Evolutionary conservation across 2,113 vertebrate genomes (phyloP), one percentile per base, ranked within the genome.

Genomic region (Mellivora capensis): DNA sequence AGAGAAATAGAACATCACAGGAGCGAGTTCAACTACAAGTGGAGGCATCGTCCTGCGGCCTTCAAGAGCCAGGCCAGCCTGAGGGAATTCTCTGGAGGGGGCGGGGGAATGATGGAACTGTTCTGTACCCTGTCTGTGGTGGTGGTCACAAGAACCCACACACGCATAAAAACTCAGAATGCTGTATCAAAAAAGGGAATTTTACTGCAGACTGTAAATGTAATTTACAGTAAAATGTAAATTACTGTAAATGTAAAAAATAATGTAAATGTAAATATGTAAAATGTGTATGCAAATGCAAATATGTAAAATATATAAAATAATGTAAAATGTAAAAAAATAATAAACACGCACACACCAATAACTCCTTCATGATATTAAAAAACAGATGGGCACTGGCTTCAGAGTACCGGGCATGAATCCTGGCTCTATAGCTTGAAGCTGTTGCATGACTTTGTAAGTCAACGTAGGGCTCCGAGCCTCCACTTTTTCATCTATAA

Each of bases 1-100:
- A 93, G 49, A 39, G 29, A 39, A 52, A 31, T 25, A 31, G 49
- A 25, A 69, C 9, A 12, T 6, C 31, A 23, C 3, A 13, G 14
- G 7, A 20, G n/a, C 29, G 1, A 4, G 3, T 2, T n/a, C 54
- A 25, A 0, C 47, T 23, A 4, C 21, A 14, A 2, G 6, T 0
- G 18, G 13, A 64, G 14, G 69, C 37, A 14, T 1, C 13, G 0
- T 5, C 15, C n/a, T 13, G 1, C 0, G 4, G 2, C 21, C 13
- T 7, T 10, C 0, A 4, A 44, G 64, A 59, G 49, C 3, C 29
- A 25, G 76, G 39, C 44, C 12, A 2, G 80, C 37, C 25, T 0
- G 0, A 20, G 69, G 88, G 61, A 11, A 1, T 7, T 62, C 54
- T 29, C 3, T 2, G 42, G 64, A 3, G 31, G 62, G 62, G 31